Evolutionary conservation across 2,113 vertebrate species (phyloP), one percentile per base, ranked within the genome.

Genomic region (Poicephalus gulielmi): DNA sequence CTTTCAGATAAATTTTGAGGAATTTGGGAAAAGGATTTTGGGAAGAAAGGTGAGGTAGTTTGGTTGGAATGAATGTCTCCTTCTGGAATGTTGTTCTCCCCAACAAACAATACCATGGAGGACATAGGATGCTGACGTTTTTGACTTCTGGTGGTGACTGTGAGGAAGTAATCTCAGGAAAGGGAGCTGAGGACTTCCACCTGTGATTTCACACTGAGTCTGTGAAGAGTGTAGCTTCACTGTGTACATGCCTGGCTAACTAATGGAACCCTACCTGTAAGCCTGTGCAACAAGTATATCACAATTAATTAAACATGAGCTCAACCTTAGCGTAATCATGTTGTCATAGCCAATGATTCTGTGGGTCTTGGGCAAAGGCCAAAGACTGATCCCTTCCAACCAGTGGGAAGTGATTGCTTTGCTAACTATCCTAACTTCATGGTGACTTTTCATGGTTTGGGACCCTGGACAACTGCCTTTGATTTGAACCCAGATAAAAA

Each of bases 171-270:
- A 44, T 59, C n/a, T 37, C 69, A 86, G 64, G 41, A 62, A 43
- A 47, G 7, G 14, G 33, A 94, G 7, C 4, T 66, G 20, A 86
- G 22, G 10, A 12, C 13, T 70, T 57, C 28, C 8, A 81, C 6
- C 6, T 25, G 4, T 78, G 35, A 6, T 81, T 94, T 91, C 52
- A 33, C 49, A 43, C 4, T 13, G 31, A 52, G 6, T 39, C 47
- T 80, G 62, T 43, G 43, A 71, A 35, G 47, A 83, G 39, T 19
- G 11, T 3, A 46, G 1, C 27, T 59, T 90, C 9, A 3, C 13
- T 57, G 15, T 43, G 17, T 83, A 46, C 0, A 0, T 43, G 7
- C 4, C 37, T 17, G 14, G 39, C 4, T 81, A 33, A 69, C 10
- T 55, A 6, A 9, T 14, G 17, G 37, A 77, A 73, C 11, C 2